Conservation (phyloP, 2,888 invertebrate species). For the Agrochola circellaris region DNA sequence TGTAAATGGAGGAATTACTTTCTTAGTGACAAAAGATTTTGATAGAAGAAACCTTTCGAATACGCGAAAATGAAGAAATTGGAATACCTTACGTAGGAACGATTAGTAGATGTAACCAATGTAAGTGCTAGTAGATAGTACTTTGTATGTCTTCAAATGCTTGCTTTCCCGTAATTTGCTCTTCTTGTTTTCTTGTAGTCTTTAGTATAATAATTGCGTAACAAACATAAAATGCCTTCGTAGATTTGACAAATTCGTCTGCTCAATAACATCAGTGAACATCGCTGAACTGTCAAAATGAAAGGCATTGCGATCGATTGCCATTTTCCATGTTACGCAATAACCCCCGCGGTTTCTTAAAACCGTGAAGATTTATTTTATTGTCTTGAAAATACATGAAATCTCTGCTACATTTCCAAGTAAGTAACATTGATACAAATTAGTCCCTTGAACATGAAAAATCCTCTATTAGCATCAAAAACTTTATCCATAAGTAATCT, state of each 20-base stretch:
- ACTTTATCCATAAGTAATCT: slow-evolving; percentile 55
- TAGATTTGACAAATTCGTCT: too few species aligned
- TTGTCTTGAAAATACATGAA: background rate
- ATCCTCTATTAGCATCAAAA: slow-evolving; percentile 34
- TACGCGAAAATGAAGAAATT: background rate
- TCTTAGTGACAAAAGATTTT: background rate
- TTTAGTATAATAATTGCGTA: background rate
- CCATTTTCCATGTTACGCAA: too few species aligned
- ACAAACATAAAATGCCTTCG: too few species aligned
- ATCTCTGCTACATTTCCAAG: too few species aligned
- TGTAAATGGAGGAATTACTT: background rate
- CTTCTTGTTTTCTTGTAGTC: background rate
- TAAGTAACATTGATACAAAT: slow-evolving; percentile 12
- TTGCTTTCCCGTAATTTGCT: background rate
- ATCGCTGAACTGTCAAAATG: too few species aligned
- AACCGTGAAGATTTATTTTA: background rate
- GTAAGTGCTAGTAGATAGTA: too few species aligned
- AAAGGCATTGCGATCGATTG: too few species aligned
- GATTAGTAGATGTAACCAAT: background rate
- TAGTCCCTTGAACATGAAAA: slow-evolving; percentile 18
- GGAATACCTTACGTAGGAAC: background rate
- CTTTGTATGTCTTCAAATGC: too few species aligned
- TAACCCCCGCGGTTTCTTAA: background rate
- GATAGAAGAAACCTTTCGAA: background rate
- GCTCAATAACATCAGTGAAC: too few species aligned